Evolutionary conservation across 1,140 invertebrate genomes (phyloP).

Genomic region (Brachionus paranguensis): DNA sequence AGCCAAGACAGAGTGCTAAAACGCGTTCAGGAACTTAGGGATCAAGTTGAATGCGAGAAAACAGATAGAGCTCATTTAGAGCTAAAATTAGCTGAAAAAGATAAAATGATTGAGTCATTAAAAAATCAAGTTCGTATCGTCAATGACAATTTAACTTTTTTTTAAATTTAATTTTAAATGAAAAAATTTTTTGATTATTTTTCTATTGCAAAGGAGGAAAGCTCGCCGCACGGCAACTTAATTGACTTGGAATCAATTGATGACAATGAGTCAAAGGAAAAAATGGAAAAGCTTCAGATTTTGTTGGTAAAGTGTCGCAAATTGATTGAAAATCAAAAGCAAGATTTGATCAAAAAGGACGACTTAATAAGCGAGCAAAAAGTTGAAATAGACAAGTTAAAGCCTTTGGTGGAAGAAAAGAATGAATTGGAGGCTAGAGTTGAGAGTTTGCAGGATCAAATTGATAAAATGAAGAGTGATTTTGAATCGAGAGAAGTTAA

Average conservation of each 20-base stretch:
- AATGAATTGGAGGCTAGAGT: not conserved
- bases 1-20: constrained; percentile 31
- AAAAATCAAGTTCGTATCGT: not conserved
- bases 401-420: not conserved
- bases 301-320: not conserved
- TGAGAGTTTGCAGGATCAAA: not conserved
- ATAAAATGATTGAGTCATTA: not conserved
- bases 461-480: not conserved
- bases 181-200: not conserved
- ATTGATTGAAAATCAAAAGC: constrained; percentile 18
- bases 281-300: constrained; percentile 6
- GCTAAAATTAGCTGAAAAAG: constrained; percentile 1
- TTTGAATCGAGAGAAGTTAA: not conserved
- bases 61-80: not conserved
- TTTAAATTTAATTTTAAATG: not conserved
- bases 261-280: constrained; percentile 12
- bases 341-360: constrained; percentile 7
- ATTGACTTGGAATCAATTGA: not conserved
- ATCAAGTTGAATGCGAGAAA: constrained; percentile 19
- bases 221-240: not conserved
- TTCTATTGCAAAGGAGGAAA: not conserved
- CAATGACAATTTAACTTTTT: not conserved
- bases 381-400: not conserved
- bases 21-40: constrained; percentile 19
- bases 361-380: not conserved